A percentile compares a stretch with the other conserved stretches of the same genome.
Evolutionary conservation across 2,113 vertebrate genomes (phyloP).

Genomic region (Terrapene triunguis): DNA sequence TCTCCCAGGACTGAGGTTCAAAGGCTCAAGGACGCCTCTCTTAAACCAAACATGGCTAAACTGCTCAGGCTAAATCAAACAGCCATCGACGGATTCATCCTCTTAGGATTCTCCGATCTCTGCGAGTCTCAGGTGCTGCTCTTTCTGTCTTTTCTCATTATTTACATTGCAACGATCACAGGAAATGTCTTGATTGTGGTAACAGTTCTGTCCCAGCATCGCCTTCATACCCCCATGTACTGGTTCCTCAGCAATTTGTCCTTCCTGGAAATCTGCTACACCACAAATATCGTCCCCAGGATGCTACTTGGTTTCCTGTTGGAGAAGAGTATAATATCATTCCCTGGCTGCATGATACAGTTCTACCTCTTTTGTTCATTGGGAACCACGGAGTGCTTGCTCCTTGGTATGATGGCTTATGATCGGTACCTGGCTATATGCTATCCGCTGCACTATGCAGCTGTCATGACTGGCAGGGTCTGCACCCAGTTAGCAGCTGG

Average conservation of each 20-base stretch:
- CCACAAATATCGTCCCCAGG: slow-evolving; percentile 67
- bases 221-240: slow-evolving; percentile 71
- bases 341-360: slow-evolving; percentile 63
- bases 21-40: too few relatives aligned
- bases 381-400: slow-evolving; percentile 72
- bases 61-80: too few relatives aligned
- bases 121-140: too few relatives aligned
- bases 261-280: slow-evolving; percentile 32
- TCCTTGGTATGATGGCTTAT: slow-evolving; percentile 69
- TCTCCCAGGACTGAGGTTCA: too few relatives aligned
- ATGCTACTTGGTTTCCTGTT: slow-evolving; percentile 60
- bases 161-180: slow-evolving; percentile 65
- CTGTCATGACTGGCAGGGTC: too few relatives aligned
- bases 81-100: too few relatives aligned
- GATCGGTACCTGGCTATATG: too few relatives aligned
- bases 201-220: slow-evolving; percentile 41
- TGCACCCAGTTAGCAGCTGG: too few relatives aligned
- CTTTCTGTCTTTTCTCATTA: slow-evolving; percentile 28
- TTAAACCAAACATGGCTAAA: too few relatives aligned
- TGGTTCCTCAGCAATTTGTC: slow-evolving; percentile 71
- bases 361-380: slow-evolving; percentile 72
- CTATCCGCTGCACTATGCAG: too few relatives aligned
- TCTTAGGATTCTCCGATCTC: too few relatives aligned
- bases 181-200: slow-evolving; percentile 68
- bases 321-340: slow-evolving; percentile 56